Evolutionary conservation across 2,797 vertebrate species (phyloP).

Genomic region (Lepilemur ruficaudatus): DNA sequence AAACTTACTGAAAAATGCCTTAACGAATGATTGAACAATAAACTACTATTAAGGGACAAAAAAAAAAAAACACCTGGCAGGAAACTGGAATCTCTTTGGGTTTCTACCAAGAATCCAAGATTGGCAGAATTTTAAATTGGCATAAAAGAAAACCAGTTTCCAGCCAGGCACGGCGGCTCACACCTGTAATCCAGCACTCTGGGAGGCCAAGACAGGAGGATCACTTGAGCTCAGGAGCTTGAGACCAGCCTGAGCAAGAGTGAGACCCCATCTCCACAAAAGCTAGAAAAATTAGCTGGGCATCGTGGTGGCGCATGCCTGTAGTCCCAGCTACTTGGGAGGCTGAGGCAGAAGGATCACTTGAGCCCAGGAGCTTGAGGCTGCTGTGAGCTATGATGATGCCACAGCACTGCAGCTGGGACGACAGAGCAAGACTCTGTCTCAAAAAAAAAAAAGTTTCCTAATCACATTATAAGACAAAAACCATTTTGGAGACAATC

Average conservation of each 20-base stretch:
- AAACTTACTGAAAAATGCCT: background rate
- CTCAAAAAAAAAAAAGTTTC: background rate
- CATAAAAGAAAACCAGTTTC: background rate
- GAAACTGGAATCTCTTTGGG: background rate
- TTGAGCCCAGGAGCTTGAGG: background rate
- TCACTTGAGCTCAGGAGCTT: no score
- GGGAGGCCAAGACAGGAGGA: no score
- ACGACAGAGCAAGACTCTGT: background rate
- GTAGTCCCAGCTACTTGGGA: background rate
- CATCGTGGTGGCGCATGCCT: background rate
- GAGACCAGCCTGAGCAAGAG: no score
- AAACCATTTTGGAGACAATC: accelerated
- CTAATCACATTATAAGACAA: background rate
- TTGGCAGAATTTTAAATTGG: background rate
- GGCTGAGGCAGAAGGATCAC: background rate
- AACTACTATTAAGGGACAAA: background rate
- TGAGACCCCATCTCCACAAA: no score
- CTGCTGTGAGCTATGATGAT: background rate
- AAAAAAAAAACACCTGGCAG: background rate
- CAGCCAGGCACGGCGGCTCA: background rate
- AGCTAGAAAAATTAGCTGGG: background rate
- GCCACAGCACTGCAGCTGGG: background rate
- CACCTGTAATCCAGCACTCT: background rate
- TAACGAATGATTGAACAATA: background rate
- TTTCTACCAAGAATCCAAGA: background rate